These are phyloP conservation scores for Bovichtus diacanthus DNA, from an alignment of 2,797 vertebrate genomes.

Conservation along the genomic window DNA sequence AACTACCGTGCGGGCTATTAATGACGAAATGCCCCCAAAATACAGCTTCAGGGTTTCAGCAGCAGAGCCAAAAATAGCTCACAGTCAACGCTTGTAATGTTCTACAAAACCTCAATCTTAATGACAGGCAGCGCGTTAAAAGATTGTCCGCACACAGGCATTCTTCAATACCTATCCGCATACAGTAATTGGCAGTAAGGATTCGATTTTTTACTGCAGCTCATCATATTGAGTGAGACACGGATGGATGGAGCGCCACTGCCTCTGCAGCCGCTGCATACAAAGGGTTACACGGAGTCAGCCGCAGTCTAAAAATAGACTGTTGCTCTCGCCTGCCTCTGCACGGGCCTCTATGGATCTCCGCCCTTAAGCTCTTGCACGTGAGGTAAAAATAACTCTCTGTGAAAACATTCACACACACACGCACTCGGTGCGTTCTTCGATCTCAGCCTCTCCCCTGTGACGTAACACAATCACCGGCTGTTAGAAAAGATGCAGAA, in stretches of 20 bases:
- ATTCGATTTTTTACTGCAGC: constrained; percentile 39
- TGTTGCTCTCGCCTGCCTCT: constrained; percentile 76
- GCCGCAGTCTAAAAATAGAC: constrained; percentile 85
- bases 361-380: constrained; percentile 77
- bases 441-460: constrained; percentile 47
- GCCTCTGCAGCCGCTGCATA: constrained; percentile 67
- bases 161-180: constrained; percentile 28
- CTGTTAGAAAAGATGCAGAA: constrained; percentile 49
- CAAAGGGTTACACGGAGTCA: constrained; percentile 81
- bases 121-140: constrained; percentile 43
- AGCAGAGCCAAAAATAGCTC: constrained; percentile 64
- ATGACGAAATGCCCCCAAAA: constrained; percentile 49
- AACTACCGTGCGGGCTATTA: constrained; percentile 35
- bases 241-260: constrained; percentile 45
- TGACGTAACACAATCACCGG: constrained; percentile 62
- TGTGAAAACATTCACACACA: constrained; percentile 39
- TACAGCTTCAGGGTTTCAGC: constrained; percentile 48
- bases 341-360: constrained; percentile 67
- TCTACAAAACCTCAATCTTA: constrained; percentile 38
- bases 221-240: constrained; percentile 28
- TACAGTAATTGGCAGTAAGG: constrained; percentile 54
- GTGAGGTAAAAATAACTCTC: constrained; percentile 85
- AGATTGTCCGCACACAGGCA: constrained; percentile 29
- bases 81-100: constrained; percentile 29
- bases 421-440: constrained; percentile 1